These are phyloP conservation scores for Podarcis lilfordi DNA, from an alignment of 2,797 vertebrate genomes.

Conservation along the genomic window DNA sequence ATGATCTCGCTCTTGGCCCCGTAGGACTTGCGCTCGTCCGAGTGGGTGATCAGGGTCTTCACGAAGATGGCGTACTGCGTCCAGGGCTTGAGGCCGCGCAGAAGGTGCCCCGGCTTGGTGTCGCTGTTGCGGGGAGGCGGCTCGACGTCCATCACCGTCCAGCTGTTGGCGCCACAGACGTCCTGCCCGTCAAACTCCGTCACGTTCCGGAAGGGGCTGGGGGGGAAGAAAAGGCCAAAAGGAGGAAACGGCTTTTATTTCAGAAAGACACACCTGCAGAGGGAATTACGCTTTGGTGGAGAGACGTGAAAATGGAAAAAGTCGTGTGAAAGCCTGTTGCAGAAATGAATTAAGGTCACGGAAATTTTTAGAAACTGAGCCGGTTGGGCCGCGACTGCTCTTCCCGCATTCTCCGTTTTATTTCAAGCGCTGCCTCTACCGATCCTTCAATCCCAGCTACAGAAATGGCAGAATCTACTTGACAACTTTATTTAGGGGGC, in stretches of 20 bases:
- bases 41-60: constrained; percentile 93
- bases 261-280: background rate
- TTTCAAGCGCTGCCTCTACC: no score
- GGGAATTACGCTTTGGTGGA: no score
- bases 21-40: constrained; percentile 88
- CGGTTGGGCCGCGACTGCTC: no score
- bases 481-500: no score
- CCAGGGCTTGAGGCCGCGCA: constrained; percentile 93
- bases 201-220: constrained; percentile 91
- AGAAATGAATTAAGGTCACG: no score
- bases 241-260: background rate
- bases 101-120: constrained; percentile 83
- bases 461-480: no score
- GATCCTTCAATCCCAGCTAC: no score
- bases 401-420: no score
- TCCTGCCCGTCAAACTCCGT: constrained; percentile 98
- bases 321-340: no score
- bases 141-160: constrained; percentile 94
- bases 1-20: constrained; percentile 97
- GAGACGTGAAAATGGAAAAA: no score
- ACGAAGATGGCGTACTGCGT: constrained; percentile 97
- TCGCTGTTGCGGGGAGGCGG: constrained; percentile 84
- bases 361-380: no score
- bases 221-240: background rate
- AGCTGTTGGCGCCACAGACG: constrained; percentile 96